Base-by-base conservation (phyloP, 2,888 invertebrate species). In the Microchrysa polita region DNA sequence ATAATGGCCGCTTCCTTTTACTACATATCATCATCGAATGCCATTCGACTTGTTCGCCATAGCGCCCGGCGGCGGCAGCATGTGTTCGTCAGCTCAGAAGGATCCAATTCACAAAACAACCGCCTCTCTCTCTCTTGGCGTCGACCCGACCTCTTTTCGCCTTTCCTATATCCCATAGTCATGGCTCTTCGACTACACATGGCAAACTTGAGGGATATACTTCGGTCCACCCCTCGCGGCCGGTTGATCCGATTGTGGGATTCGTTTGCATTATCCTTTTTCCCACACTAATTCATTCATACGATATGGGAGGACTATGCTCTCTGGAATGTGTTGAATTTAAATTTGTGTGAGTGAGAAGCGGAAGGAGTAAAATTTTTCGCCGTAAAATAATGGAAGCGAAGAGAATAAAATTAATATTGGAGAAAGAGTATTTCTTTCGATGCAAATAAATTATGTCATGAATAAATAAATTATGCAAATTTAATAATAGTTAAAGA, bases 1-100 rank as follows among this genome's bases (percentile, higher is more conserved):
- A 81, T 83, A 84, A 84, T 84, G 84, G 83, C 85, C 81, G 83
- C 81, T 80, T 79, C 78, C 76, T 67, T 81, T 80, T 79, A 78
- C 76, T 67, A 67, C 67, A 67, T 67, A 67, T 67, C 55, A 71
- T 59, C 60, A 60, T 57, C 48, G 72, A 72, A 44, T 59, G 48
- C 72, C 59, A 48, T 34, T 34, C 27, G 27, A 34, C 27, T 23
- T 79, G 80, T 80, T 80, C 80, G 79, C 81, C 81, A 81, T 80
- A 69, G 57, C 55, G 57, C 69, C 27, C 27, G 27, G 27, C 27
- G n/a, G n/a, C n/a, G n/a, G n/a, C n/a, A n/a, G n/a, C n/a, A 69
- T 57, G 57, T 40, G 57, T 34, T 34, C 27, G 18, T 57, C 69
- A 57, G n/a, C n/a, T n/a, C n/a, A n/a, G n/a, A n/a, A n/a, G 42